phyloP scores from a whole-genome alignment of 2,113 vertebrate genomes.

The Nothocercus julius region DNA sequence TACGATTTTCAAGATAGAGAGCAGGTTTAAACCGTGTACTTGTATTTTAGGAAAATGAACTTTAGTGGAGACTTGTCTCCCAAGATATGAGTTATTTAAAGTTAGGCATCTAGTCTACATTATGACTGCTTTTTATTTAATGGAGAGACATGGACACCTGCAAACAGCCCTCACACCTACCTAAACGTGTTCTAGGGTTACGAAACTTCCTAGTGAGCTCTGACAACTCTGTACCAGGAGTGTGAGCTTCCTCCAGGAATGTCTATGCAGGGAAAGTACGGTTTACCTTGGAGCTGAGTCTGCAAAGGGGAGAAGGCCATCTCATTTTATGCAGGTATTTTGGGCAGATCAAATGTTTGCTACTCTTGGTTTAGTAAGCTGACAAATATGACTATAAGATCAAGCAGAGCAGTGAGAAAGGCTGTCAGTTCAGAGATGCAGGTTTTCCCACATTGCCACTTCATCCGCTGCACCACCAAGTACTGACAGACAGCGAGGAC shows the following conservation, averaged over 20 bases:
- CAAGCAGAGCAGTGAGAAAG: background rate
- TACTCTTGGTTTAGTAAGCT: background rate
- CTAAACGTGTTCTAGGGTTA: background rate
- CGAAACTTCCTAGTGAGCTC: background rate
- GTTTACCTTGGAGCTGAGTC: background rate
- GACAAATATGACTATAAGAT: background rate
- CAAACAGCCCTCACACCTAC: background rate
- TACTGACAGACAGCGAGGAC: background rate
- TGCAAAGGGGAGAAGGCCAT: background rate
- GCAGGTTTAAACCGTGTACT: background rate
- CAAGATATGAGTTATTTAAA: background rate
- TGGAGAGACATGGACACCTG: background rate
- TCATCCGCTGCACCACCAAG: background rate
- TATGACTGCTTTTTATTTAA: background rate
- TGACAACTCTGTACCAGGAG: background rate
- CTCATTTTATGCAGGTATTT: background rate
- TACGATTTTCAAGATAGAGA: background rate
- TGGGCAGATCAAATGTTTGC: background rate
- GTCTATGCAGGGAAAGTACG: fast-evolving
- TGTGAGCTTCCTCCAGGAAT: background rate
- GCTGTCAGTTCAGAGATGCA: background rate
- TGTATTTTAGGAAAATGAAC: background rate
- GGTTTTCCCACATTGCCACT: background rate
- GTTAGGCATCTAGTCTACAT: background rate
- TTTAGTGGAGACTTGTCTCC: background rate